phyloP scores from a whole-genome alignment of 2,797 vertebrate genomes.

The Anisognathus igniventris region DNA sequence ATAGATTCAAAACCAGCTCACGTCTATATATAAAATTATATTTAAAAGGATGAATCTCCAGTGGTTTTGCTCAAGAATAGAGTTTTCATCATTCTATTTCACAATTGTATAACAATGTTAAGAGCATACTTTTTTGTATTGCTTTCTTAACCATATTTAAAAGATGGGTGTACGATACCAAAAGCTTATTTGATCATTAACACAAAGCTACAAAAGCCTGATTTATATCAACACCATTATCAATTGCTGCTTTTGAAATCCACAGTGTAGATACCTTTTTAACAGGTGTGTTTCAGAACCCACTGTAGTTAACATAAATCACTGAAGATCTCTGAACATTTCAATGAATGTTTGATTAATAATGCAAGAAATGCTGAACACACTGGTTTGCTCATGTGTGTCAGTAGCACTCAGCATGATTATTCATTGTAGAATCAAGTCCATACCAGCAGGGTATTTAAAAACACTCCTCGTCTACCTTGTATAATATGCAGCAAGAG shows the following conservation, averaged over 20 bases:
- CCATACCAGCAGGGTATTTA: not conserved
- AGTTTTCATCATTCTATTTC: not conserved
- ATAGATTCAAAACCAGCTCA: not conserved
- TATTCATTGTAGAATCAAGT: not conserved
- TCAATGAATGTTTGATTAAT: not conserved
- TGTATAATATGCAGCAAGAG: not conserved
- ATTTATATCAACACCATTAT: not conserved
- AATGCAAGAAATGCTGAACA: not conserved
- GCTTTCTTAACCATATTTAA: not conserved
- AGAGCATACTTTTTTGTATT: not conserved
- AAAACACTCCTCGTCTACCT: not conserved
- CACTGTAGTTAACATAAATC: not conserved
- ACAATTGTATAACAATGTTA: not conserved
- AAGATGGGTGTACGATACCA: not conserved
- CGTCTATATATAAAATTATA: not conserved
- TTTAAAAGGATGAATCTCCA: not conserved
- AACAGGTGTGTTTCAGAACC: not conserved
- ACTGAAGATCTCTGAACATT: not conserved
- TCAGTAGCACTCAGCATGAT: not conserved
- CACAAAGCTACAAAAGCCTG: not conserved
- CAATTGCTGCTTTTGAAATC: not conserved
- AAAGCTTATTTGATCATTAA: not conserved
- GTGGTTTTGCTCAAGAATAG: not conserved
- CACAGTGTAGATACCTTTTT: not conserved
- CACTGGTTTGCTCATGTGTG: not conserved